These are phyloP conservation scores for Lagopus muta DNA, from an alignment of 2,113 vertebrate genomes.

Conservation along the genomic window DNA sequence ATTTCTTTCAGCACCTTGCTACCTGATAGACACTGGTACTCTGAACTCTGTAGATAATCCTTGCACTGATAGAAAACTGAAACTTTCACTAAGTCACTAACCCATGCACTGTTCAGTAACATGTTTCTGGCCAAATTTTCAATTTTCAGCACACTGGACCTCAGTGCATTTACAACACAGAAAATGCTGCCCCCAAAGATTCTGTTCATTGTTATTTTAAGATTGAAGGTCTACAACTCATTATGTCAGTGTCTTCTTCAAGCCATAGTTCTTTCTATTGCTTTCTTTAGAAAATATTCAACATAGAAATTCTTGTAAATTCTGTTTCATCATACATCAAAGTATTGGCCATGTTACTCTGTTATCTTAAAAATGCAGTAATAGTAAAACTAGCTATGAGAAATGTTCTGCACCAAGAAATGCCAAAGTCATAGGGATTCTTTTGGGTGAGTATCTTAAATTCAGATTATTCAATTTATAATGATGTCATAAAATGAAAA, in stretches of 20 bases:
- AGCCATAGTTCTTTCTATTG: not conserved
- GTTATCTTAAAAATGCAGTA: not conserved
- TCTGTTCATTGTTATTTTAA: not conserved
- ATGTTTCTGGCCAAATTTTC: not conserved
- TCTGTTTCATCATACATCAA: constrained; percentile 2
- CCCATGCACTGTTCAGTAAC: not conserved
- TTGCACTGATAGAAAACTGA: not conserved
- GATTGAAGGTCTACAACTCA: not conserved
- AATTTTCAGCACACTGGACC: not conserved
- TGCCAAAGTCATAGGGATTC: not conserved
- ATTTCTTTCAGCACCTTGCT: not conserved
- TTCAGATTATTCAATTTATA: not conserved
- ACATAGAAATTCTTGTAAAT: constrained; percentile 13
- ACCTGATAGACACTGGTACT: fast-evolving
- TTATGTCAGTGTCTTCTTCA: not conserved
- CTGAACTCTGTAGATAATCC: not conserved
- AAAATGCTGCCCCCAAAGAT: not conserved
- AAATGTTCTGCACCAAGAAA: not conserved
- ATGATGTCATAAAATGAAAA: not conserved
- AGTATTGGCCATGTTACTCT: not conserved
- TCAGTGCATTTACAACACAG: not conserved
- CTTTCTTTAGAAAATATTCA: constrained; percentile 9
- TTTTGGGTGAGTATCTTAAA: not conserved
- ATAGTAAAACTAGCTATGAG: not conserved
- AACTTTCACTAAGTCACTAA: not conserved